Percentiles rank a stretch among this genome's conserved stretches.
Evolutionary conservation across 1,140 invertebrate species (phyloP).

Genomic region (Heliconius congener): DNA sequence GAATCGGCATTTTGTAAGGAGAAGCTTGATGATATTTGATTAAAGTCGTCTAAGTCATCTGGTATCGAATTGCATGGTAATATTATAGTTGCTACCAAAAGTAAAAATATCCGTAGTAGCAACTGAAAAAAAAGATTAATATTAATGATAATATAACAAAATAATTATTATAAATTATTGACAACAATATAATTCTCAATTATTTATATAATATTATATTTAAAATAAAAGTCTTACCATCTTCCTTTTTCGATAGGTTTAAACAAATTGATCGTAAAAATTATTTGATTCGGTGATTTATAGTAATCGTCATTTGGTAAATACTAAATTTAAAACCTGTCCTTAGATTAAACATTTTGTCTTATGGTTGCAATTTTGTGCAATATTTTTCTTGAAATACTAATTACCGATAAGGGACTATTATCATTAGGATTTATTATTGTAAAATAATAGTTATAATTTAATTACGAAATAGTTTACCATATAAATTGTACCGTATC

Average conservation of each 20-base stretch:
- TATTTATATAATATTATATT: background rate
- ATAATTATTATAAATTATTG: too few species aligned
- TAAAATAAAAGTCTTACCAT: background rate
- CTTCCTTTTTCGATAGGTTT: background rate
- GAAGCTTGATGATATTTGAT: conserved; percentile 4
- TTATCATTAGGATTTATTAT: conserved; percentile 3
- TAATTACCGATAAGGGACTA: background rate
- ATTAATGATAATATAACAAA: background rate
- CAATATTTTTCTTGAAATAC: background rate
- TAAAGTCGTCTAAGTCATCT: conserved; percentile 15
- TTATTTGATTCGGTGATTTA: background rate
- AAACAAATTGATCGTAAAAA: background rate
- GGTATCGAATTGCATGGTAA: conserved; percentile 14
- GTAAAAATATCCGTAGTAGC: background rate
- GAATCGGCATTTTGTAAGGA: background rate
- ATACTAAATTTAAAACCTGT: background rate
- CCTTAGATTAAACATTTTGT: background rate
- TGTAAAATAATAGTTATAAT: background rate
- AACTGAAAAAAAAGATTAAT: background rate
- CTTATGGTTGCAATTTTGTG: background rate
- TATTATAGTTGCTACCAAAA: conserved; percentile 1
- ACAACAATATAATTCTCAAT: background rate
- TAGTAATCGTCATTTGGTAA: background rate
- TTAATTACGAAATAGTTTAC: background rate
- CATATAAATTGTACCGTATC: background rate